Base-by-base conservation (phyloP, 2,888 invertebrate genomes). In the Heliconius erato region DNA sequence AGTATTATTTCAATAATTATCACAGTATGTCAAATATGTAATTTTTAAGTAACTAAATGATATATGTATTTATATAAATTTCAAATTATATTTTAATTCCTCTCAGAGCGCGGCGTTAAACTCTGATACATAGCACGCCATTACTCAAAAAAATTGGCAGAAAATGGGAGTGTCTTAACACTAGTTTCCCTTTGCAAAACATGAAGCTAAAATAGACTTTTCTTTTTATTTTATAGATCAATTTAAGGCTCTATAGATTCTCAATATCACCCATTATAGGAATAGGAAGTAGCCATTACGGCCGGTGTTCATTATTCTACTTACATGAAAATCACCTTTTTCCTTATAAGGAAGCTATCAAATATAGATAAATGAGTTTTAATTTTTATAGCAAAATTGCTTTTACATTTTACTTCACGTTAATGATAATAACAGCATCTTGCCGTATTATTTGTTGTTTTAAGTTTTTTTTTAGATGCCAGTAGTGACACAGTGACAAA, bases 221-320 rank as follows among this genome's bases (percentile, higher is more conserved):
- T n/a, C 54, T n/a, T 35, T 76, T 76, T 40, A 63, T 63, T 63
- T 63, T 63, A 35, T 63, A 26, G n/a, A 63, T 76, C 63, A 35
- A 76, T 76, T 76, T 76, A 59, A 59, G 44, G 40, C 11, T 19
- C 35, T 63, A 76, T 76, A 63, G 35, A 59, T 76, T 76, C 76
- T 63, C 35, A 40, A 63, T 9, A 63, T 35, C 19, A 40, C 23
- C 63, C 76, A 76, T 76, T 76, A 76, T 63, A 40, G n/a, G 63
- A 76, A 76, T 76, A 63, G 35, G 35, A 63, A 63, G 76, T 59
- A 63, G 63, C 40, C 54, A 76, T 76, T 76, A 63, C 35, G 63
- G 76, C 35, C 59, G 35, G 63, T 76, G 76, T 63, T 76, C 35
- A 63, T 63, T 59, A 76, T 63, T 40, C 28, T 63, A 76, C 76